Conservation (phyloP, 2,797 vertebrate genomes). For the Channallabes apus region DNA sequence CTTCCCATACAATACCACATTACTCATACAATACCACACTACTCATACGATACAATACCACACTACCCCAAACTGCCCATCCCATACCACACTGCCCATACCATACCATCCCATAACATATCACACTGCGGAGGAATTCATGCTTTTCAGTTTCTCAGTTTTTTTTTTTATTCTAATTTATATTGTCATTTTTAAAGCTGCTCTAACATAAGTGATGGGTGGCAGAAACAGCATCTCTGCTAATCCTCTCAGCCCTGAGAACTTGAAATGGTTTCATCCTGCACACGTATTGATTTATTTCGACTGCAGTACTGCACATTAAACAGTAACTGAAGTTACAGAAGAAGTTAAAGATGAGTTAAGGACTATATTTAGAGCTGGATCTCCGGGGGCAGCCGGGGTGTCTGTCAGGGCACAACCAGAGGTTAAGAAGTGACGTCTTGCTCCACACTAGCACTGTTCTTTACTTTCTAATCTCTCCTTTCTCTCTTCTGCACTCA, state of each 20-base stretch:
- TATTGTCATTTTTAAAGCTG: neutral
- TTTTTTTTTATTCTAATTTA: too few species aligned
- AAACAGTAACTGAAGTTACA: slow-evolving; percentile 40
- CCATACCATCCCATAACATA: neutral
- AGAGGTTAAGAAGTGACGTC: slow-evolving; percentile 66
- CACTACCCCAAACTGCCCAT: neutral
- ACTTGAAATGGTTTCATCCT: neutral
- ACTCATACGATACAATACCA: neutral
- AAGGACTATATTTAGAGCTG: slow-evolving; percentile 61
- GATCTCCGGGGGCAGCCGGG: slow-evolving; percentile 57
- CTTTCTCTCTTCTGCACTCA: neutral
- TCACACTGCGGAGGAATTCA: neutral
- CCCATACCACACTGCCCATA: too few species aligned
- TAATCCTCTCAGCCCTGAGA: neutral
- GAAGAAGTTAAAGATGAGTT: slow-evolving; percentile 45
- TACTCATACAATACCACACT: neutral
- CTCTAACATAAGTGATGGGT: neutral
- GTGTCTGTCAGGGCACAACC: slow-evolving; percentile 66
- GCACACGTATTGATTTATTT: neutral
- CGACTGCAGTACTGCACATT: slow-evolving; percentile 16
- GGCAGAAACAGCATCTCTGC: neutral
- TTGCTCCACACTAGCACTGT: slow-evolving; percentile 47
- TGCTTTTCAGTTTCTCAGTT: neutral
- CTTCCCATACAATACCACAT: neutral
- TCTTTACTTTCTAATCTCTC: neutral